Percentiles rank a stretch among this genome's conserved stretches.
These are phyloP conservation scores for Campylomormyrus numenius DNA, from an alignment of 2,113 vertebrate genomes.

Conservation along the genomic window DNA sequence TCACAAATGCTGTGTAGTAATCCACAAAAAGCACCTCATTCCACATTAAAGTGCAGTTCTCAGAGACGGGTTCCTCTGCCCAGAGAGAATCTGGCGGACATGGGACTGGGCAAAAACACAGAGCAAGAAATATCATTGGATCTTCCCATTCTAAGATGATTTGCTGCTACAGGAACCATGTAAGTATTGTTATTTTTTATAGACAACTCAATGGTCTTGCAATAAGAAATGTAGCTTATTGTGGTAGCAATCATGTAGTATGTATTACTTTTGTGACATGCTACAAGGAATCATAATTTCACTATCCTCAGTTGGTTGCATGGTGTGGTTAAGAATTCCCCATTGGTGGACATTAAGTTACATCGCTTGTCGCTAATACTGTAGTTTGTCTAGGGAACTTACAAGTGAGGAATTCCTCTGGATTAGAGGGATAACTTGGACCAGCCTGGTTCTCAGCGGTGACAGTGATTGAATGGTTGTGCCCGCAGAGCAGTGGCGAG, in stretches of 20 bases:
- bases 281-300: neutral
- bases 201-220: neutral
- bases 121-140: neutral
- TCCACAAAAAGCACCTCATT: conserved; percentile 55
- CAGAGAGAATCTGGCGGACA: conserved; percentile 68
- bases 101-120: conserved; percentile 59
- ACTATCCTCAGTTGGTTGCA: neutral
- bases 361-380: neutral
- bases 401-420: conserved; percentile 68
- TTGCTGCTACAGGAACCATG: neutral
- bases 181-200: neutral
- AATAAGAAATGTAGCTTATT: neutral
- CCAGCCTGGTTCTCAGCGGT: conserved; percentile 72
- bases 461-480: conserved; percentile 64
- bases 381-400: conserved; percentile 30
- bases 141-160: neutral
- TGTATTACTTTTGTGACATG: neutral
- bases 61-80: conserved; percentile 61
- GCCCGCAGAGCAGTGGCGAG: conserved; percentile 63
- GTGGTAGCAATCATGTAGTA: neutral
- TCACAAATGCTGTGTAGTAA: conserved; percentile 78
- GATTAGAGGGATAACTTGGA: conserved; percentile 60
- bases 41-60: conserved; percentile 73
- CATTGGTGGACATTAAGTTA: neutral
- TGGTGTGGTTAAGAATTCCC: neutral